Base-by-base conservation (phyloP, 2,888 invertebrate species). In the Empis livida region DNA sequence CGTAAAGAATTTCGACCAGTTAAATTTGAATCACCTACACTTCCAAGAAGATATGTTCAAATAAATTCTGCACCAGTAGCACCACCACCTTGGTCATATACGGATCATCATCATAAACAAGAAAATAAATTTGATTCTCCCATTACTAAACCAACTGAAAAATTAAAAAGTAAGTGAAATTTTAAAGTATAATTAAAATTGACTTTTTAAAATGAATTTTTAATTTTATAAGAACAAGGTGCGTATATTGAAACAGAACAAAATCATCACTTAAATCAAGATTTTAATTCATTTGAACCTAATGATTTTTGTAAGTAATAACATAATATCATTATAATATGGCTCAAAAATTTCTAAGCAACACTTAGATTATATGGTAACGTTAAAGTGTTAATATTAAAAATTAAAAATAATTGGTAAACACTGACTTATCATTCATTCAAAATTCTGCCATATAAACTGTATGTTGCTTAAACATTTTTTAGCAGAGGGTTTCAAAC, bases 1-100 rank as follows among this genome's bases (percentile, higher is more conserved):
- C 75, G 84, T 56, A 89, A 87, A 68, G 77, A 80, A 64, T 90
- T 88, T 72, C 77, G 84, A 52, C 85, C 90, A 6, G 83, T 90
- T 43, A 81, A 72, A 57, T 84, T 84, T 58, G 81, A 82, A 59
- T 82, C 83, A 46, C 82, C 83, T 43, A 73, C 75, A 46, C 66
- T 80, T 54, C 68, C 73, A 46, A 72, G 81, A 43, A 61, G 61
- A 53, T 66, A 64, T 55, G 59, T 63, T 39, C 54, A 56, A n/a
- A 58, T 53, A 50, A 56, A 46, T 37, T 53, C 55, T 11, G 45
- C 49, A 15, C 47, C 52, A 35, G 49, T 49, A 15, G 46, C 55
- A 27, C 54, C 54, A 32, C 57, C 61, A 50, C 59, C 62, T 16
- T 59, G 60, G 59, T 54, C 55, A 10, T 48, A 52, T 43, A 51